Conservation (phyloP, 92 coral and sea anemone genomes). For the Muricea muricata region DNA sequence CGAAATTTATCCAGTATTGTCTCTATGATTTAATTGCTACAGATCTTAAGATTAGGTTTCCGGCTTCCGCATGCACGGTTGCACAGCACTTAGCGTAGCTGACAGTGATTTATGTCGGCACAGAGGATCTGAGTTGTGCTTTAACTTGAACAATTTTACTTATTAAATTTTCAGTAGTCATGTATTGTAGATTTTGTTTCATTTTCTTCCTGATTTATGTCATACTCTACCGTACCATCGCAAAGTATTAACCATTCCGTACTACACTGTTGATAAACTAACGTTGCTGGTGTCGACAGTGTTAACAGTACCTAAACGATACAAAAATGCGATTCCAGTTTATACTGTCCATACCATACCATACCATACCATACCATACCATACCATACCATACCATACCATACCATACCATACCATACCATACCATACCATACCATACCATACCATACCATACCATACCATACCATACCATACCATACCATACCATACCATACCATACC, state of each 20-base stretch:
- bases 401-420: not conserved
- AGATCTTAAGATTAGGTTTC: not conserved
- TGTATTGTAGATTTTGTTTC: too few species aligned
- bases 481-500: not conserved
- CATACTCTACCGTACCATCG: not conserved
- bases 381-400: not conserved
- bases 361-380: not conserved
- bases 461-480: not conserved
- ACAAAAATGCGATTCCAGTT: too few species aligned
- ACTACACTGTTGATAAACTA: too few species aligned
- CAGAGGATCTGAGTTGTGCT: not conserved
- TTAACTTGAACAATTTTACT: not conserved
- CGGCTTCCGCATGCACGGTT: constrained; percentile 3
- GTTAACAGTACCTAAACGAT: too few species aligned
- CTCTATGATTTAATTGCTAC: not conserved
- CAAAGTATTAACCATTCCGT: not conserved
- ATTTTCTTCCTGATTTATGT: not conserved
- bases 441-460: not conserved
- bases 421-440: not conserved
- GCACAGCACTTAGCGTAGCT: not conserved
- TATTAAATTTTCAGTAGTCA: not conserved
- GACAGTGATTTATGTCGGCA: constrained; percentile 12
- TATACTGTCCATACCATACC: not conserved
- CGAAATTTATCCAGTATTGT: not conserved
- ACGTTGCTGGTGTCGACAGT: too few species aligned